Base-by-base conservation (phyloP, 2,888 invertebrate genomes). In the Xestia c-nigrum region DNA sequence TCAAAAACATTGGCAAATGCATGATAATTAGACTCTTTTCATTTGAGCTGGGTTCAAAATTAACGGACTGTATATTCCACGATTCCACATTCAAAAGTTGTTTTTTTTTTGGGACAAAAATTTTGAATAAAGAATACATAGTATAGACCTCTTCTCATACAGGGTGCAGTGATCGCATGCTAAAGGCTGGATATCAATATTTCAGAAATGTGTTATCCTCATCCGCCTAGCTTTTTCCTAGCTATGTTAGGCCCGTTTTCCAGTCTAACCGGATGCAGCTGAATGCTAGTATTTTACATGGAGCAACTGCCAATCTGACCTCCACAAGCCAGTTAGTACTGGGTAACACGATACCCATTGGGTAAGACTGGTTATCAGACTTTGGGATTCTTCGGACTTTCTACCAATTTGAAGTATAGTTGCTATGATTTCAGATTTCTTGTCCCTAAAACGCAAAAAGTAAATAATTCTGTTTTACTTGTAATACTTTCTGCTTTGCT, bases 1-100 rank as follows among this genome's bases (percentile, higher is more conserved):
- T 76, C 72, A 67, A 31, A 79, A 59, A 50, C 59, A 77, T 66
- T 65, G 46, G 46, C 55, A 65, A 65, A 55, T 55, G 16, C 31
- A 46, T n/a, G 12, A 40, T 59, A 67, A 50, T 78, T 71, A 59
- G 24, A 14, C 50, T 57, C 31, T 59, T 63, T 80, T 55, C 31
- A 50, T 59, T 47, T 66, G 43, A 31, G 3, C 31, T n/a, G 12
- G 0, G 16, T 47, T 73, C 7, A 16, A 74, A 50, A 21, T 40
- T 19, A 70, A 46, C 6, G 14, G 5, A 12, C 6, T n/a, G 4
- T 46, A 5, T 38, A 5, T 38, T 38, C 19, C 19, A 16, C 0
- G 9, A 0, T 12, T 50, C 19, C 19, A 6, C 19, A 6, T 38
- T 46, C 2, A 14, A 46, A 70, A 19, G 19, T 12, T 19, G 10